Conservation (phyloP, 1,140 invertebrate species). For the Cyclina sinensis region DNA sequence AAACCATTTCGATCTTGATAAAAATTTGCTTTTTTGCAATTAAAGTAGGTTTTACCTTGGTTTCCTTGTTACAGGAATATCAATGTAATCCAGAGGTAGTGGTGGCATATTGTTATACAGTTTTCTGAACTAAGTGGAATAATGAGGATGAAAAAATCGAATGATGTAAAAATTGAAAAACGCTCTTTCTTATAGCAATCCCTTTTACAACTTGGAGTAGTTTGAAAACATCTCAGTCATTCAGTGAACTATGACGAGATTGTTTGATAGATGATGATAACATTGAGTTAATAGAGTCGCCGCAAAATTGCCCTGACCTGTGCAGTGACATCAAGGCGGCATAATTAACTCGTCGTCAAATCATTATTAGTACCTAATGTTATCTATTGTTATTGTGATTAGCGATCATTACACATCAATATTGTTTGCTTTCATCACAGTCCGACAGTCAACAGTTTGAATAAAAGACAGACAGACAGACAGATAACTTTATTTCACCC, state of each 20-base stretch:
- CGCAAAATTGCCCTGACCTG: constrained; percentile 1
- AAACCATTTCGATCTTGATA: too few species aligned
- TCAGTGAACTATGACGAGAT: constrained; percentile 1
- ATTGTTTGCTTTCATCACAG: too few species aligned
- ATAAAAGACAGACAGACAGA: too few species aligned
- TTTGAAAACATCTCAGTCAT: not conserved
- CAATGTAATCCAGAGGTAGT: not conserved
- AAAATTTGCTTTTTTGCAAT: too few species aligned
- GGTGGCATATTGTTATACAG: not conserved
- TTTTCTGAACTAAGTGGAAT: not conserved
- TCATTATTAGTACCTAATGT: too few species aligned
- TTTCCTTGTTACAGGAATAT: not conserved
- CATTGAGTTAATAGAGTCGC: constrained; percentile 29
- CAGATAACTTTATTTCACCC: too few species aligned
- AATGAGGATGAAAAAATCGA: not conserved
- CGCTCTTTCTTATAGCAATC: not conserved
- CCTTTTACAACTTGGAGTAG: not conserved
- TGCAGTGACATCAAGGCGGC: not conserved
- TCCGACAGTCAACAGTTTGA: too few species aligned
- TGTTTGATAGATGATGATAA: constrained; percentile 24
- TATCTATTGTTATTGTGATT: too few species aligned
- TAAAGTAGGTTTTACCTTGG: not conserved
- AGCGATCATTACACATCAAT: too few species aligned
- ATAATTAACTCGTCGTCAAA: too few species aligned
- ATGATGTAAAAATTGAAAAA: not conserved